Evolutionary conservation across 2,113 vertebrate genomes (phyloP).

Genomic region (Carollia perspicillata): DNA sequence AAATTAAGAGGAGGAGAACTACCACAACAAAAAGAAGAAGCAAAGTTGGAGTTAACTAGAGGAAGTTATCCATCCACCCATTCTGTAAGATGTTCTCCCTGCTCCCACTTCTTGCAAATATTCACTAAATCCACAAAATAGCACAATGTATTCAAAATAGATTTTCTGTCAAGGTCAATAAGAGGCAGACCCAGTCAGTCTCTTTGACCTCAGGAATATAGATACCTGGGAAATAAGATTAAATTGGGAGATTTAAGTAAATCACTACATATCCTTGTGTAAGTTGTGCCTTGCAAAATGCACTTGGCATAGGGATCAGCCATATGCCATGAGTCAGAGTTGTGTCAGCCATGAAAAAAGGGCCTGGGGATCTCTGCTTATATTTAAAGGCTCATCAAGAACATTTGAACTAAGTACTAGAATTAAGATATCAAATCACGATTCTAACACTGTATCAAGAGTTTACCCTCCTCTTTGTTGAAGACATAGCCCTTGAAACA

Average conservation of each 20-base stretch:
- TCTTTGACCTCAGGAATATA: not conserved
- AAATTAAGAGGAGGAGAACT: not conserved
- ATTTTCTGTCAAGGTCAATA: not conserved
- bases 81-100: not conserved
- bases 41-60: not conserved
- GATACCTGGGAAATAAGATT: not conserved
- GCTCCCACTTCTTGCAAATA: not conserved
- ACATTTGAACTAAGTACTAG: not conserved
- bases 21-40: not conserved
- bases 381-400: not conserved
- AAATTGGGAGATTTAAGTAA: not conserved
- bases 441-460: not conserved
- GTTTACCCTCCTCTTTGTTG: not conserved
- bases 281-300: not conserved
- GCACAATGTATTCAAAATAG: not conserved
- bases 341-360: not conserved
- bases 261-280: not conserved
- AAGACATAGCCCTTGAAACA: not conserved
- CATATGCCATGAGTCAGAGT: not conserved
- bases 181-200: not conserved
- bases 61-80: not conserved
- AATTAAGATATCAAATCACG: not conserved
- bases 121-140: not conserved
- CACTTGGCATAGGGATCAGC: too few species aligned
- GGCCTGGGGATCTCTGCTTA: not conserved